phyloP scores from a whole-genome alignment of 1,140 invertebrate genomes.

The Philopotamus ludificatus region DNA sequence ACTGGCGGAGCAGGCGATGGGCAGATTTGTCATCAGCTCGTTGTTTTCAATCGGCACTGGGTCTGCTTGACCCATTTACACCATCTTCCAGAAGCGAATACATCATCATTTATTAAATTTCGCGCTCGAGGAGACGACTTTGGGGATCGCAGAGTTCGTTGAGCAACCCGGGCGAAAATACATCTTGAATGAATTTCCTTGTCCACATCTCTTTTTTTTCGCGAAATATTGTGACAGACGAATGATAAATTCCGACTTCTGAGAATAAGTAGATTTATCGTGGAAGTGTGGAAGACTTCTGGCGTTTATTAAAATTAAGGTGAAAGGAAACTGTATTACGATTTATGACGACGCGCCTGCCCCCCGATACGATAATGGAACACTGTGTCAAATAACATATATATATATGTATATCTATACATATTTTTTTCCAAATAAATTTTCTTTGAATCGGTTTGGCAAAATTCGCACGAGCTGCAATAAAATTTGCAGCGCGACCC shows the following conservation, averaged over 20 bases:
- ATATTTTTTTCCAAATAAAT: too few relatives aligned
- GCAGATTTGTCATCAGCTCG: neutral
- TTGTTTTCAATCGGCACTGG: too few relatives aligned
- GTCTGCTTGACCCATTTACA: neutral
- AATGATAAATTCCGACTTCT: slow-evolving; percentile 16
- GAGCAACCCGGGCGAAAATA: slow-evolving; percentile 14
- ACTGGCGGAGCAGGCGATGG: neutral
- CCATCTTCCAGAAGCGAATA: neutral
- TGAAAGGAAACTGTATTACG: neutral
- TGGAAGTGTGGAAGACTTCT: neutral
- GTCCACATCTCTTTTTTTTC: slow-evolving; percentile 27
- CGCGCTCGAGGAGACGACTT: neutral
- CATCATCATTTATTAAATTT: neutral
- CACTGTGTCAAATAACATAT: too few relatives aligned
- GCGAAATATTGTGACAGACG: slow-evolving; percentile 20
- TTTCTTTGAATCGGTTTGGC: too few relatives aligned
- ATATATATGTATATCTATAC: too few relatives aligned
- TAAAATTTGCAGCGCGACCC: too few relatives aligned
- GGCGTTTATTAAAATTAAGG: neutral
- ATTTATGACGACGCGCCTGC: too few relatives aligned
- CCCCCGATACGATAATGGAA: too few relatives aligned
- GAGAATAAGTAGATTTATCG: slow-evolving; percentile 17
- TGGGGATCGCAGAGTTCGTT: neutral
- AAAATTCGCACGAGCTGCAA: too few relatives aligned
- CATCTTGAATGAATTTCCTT: slow-evolving; percentile 25